phyloP scores from a whole-genome alignment of 2,797 vertebrate genomes.

The Pogoniulus pusillus region DNA sequence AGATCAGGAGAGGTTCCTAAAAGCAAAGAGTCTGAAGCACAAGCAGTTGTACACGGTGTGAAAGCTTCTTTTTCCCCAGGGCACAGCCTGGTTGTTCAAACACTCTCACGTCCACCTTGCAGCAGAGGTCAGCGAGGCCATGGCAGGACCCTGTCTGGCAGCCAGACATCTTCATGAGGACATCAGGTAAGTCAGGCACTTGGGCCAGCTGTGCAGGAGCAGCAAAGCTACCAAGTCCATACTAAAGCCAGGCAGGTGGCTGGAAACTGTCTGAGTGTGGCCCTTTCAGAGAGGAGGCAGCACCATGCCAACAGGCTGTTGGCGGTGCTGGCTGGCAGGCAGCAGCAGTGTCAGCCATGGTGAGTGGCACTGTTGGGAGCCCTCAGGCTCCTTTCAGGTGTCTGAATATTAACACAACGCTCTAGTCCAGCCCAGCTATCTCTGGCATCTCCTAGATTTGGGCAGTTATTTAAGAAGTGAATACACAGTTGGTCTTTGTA shows the following conservation, averaged over 20 bases:
- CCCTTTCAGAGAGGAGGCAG: not conserved
- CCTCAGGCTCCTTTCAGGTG: not conserved
- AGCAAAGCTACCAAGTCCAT: not conserved
- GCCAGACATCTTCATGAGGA: not conserved
- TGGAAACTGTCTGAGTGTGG: not conserved
- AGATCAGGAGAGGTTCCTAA: not conserved
- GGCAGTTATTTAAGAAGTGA: constrained; percentile 30
- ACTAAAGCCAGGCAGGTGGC: too few relatives aligned
- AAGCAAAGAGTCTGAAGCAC: not conserved
- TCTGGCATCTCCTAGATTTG: not conserved
- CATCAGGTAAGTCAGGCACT: not conserved
- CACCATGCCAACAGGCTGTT: accelerated
- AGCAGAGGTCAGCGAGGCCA: not conserved
- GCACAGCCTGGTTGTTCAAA: not conserved
- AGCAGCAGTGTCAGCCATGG: accelerated
- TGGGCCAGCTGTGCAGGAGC: not conserved
- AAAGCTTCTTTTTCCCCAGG: not conserved
- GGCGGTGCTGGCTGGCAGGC: not conserved
- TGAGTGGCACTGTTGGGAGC: accelerated
- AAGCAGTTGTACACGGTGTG: not conserved
- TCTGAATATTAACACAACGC: not conserved
- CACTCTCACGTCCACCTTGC: accelerated
- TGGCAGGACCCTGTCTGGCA: not conserved
- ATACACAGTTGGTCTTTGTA: constrained; percentile 51
- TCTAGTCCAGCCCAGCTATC: not conserved